Evolutionary conservation across 2,888 invertebrate species (phyloP), one percentile per base, ranked within the genome.

Genomic region (Hylaea fasciaria): DNA sequence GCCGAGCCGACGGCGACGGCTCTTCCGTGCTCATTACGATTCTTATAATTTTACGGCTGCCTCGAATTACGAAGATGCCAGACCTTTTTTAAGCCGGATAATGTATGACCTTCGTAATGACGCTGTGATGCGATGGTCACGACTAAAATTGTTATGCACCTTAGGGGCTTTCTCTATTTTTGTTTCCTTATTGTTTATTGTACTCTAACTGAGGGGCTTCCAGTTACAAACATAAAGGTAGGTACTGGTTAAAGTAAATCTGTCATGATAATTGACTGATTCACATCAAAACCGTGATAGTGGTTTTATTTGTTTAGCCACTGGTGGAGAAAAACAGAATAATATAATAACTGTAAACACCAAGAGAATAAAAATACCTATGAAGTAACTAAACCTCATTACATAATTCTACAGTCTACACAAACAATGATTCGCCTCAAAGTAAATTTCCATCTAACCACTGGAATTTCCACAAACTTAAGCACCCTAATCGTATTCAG

Each of bases 1-100:
- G 5, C 32, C 10, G 32, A 13, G 32, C 22, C 22, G 16, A 11
- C 17, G 37, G 16, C 22, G 32, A 37, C 10, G 22, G 22, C 48
- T 58, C 58, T 62, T 62, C 58, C 60, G 60, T 53, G 51, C 44
- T 62, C 65, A 60, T 62, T 52, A 64, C 14, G 50, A 22, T 14
- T 13, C 59, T 62, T 50, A 57, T 65, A 58, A 63, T 67, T 52
- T 64, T 58, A 61, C 60, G 56, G 48, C 39, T 52, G 56, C 44
- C 48, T 57, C 44, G 37, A 48, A 55, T 55, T 60, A 60, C 46
- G 13, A 48, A 52, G 47, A 57, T 52, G 47, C 44, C 50, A 50
- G 46, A 56, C 51, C 28, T 52, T 47, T 58, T 61, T 56, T 48
- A 22, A 50, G 39, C 44, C 43, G 47, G 56, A 44, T 56, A 55